Conservation (phyloP, 1,140 invertebrate genomes). For the Lycorma delicatula region DNA sequence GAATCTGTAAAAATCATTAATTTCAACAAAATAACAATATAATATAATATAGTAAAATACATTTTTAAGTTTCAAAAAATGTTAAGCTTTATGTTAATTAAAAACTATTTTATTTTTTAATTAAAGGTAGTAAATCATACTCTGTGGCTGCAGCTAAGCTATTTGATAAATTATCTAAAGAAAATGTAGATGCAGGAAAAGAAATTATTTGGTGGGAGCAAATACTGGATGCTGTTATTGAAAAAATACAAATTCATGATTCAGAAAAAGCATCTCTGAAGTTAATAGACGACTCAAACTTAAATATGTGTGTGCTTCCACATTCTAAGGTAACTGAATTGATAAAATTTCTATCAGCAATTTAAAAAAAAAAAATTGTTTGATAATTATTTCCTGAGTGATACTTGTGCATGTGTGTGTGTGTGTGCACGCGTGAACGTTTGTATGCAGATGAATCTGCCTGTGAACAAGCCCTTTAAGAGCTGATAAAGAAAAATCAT, state of each 20-base stretch:
- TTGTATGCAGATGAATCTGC: too few relatives aligned
- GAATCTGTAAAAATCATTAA: too few relatives aligned
- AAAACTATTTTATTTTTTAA: too few relatives aligned
- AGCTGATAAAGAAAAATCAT: too few relatives aligned
- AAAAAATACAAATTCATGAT: constrained; percentile 3
- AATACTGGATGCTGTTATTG: constrained; percentile 18
- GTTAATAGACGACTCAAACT: constrained; percentile 6
- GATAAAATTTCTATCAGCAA: neutral
- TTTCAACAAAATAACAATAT: too few relatives aligned
- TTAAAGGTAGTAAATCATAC: constrained; percentile 9
- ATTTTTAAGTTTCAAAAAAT: too few relatives aligned
- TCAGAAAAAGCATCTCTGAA: neutral
- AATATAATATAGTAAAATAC: too few relatives aligned
- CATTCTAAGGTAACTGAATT: constrained; percentile 14
- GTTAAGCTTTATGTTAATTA: too few relatives aligned
- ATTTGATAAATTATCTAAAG: constrained; percentile 14
- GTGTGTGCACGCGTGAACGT: too few relatives aligned
- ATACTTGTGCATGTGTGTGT: too few relatives aligned
- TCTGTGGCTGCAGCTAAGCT: constrained; percentile 11
- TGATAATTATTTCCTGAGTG: neutral
- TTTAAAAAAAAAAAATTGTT: neutral
- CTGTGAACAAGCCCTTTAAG: too few relatives aligned
- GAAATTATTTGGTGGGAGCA: constrained; percentile 20
- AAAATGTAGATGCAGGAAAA: constrained; percentile 5
- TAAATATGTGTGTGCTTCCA: constrained; percentile 12